Percentiles rank a stretch among this genome's conserved stretches.
phyloP scores from a whole-genome alignment of 1,140 invertebrate species.

The Drosophila truncata region DNA sequence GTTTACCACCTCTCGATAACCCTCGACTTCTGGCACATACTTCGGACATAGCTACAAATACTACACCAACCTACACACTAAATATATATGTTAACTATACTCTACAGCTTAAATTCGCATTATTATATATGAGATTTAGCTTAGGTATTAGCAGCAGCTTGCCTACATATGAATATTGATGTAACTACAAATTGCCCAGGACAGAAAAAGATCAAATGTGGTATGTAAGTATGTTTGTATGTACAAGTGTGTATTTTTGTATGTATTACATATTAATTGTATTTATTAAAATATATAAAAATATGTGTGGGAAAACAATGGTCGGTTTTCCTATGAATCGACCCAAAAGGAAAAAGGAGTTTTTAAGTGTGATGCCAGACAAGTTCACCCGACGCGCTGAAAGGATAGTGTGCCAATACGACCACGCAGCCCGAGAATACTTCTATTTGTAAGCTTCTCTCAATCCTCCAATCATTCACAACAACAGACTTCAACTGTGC shows the following conservation, averaged over 20 bases:
- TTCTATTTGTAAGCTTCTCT: conserved; percentile 20
- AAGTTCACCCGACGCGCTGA: not conserved
- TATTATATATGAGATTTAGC: conserved; percentile 44
- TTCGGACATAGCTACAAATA: conserved; percentile 47
- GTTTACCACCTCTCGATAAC: conserved; percentile 57
- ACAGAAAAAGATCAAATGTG: conserved; percentile 18
- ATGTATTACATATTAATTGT: conserved; percentile 38
- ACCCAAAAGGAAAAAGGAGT: not conserved
- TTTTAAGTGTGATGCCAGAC: conserved; percentile 7
- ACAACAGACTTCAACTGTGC: conserved; percentile 59
- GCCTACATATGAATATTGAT: conserved; percentile 32
- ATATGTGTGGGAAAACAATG: not conserved
- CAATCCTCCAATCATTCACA: conserved; percentile 34
- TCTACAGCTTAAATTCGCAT: conserved; percentile 16
- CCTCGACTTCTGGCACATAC: conserved; percentile 41
- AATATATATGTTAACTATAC: conserved; percentile 28
- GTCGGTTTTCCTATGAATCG: conserved; percentile 15
- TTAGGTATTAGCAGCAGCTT: conserved; percentile 40
- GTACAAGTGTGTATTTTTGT: conserved; percentile 51
- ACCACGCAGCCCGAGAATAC: conserved; percentile 3
- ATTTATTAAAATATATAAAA: not conserved
- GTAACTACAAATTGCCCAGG: conserved; percentile 1
- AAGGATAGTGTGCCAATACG: conserved; percentile 33
- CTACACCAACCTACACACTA: conserved; percentile 32
- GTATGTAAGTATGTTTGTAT: conserved; percentile 26